Evolutionary conservation across 2,113 vertebrate genomes (phyloP), one percentile per base, ranked within the genome.

Genomic region (Cynoglossus semilaevis): DNA sequence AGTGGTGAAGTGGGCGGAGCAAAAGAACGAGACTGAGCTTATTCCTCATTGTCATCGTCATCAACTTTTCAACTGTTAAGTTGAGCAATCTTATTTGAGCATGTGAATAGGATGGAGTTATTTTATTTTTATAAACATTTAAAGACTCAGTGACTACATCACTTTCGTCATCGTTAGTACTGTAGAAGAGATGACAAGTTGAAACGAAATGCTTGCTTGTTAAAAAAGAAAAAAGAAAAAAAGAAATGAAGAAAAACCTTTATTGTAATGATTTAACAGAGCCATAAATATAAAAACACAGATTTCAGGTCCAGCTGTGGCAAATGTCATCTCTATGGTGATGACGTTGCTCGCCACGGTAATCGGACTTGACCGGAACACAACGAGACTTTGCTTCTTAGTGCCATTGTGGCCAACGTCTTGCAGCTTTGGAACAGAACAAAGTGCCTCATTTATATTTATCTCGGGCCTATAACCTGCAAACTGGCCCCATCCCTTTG

Each of bases 101-200:
- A 86, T 86, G 84, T 74, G 76, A 83, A 79, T 76, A 81, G 73
- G 16, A 64, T 11, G 82, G 85, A 85, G 85, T 87, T 80, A 81
- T 72, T 81, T 81, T 82, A 84, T 88, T 88, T 85, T 85, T 85
- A 74, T 84, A 84, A 83, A 75, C 17, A 34, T 75, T 58, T 77
- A 77, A 76, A 76, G 15, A 51, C 64, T 76, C 42, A 4, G 57
- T 47, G 34, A 64, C 15, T 10, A 48, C 19, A 29, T 22, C 5
- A 48, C 22, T 17, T 18, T 42, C 48, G 53, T 51, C 15, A 42
- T 22, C 38, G 43, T 47, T 41, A 71, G 18, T 18, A 61, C 36
- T 18, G 59, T 58, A 51, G 43, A 67, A 70, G 57, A 62, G 36
- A 37, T 38, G 67, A 70, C 50, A 56, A 37, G 60, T 57, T 29